Conservation (phyloP, 2,888 invertebrate genomes). For the Drosophila ezoana region DNA sequence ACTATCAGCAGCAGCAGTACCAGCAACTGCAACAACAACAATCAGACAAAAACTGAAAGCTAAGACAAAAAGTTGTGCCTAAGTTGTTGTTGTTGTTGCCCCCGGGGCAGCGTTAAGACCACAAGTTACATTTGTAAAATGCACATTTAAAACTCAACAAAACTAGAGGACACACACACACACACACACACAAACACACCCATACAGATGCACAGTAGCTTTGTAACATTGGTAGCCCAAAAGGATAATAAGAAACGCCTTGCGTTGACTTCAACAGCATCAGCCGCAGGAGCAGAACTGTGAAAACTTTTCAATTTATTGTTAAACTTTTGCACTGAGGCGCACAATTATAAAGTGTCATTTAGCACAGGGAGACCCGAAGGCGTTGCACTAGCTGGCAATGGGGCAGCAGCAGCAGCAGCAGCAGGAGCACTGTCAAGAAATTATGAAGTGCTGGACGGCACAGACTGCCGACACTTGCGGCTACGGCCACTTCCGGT, state of each 20-base stretch:
- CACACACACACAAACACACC: slow-evolving; percentile 25
- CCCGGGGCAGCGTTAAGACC: slow-evolving; percentile 67
- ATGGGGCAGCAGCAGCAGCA: slow-evolving; percentile 15
- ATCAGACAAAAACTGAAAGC: slow-evolving; percentile 63
- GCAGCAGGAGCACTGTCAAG: slow-evolving; percentile 62
- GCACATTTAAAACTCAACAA: slow-evolving; percentile 77
- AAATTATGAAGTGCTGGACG: slow-evolving; percentile 74
- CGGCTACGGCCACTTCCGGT: slow-evolving; percentile 76
- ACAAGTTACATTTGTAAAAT: slow-evolving; percentile 81
- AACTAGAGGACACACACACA: slow-evolving; percentile 41
- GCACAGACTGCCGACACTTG: slow-evolving; percentile 68
- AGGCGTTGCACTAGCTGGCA: slow-evolving; percentile 37
- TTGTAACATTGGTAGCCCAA: slow-evolving; percentile 59
- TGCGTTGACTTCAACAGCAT: slow-evolving; percentile 62
- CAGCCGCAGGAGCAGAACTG: slow-evolving; percentile 55
- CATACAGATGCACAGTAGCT: slow-evolving; percentile 18
- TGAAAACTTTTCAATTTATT: slow-evolving; percentile 82
- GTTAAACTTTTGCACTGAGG: slow-evolving; percentile 81
- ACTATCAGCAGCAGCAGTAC: slow-evolving; percentile 36
- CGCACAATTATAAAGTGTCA: slow-evolving; percentile 83
- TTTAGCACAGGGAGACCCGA: slow-evolving; percentile 67
- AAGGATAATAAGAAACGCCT: slow-evolving; percentile 77
- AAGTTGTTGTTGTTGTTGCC: slow-evolving; percentile 58
- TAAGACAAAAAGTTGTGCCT: slow-evolving; percentile 70
- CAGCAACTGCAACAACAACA: slow-evolving; percentile 23